Percentiles rank a stretch among this genome's conserved stretches.
These are phyloP conservation scores for Lerema accius DNA, from an alignment of 1,140 invertebrate genomes.

Conservation along the genomic window DNA sequence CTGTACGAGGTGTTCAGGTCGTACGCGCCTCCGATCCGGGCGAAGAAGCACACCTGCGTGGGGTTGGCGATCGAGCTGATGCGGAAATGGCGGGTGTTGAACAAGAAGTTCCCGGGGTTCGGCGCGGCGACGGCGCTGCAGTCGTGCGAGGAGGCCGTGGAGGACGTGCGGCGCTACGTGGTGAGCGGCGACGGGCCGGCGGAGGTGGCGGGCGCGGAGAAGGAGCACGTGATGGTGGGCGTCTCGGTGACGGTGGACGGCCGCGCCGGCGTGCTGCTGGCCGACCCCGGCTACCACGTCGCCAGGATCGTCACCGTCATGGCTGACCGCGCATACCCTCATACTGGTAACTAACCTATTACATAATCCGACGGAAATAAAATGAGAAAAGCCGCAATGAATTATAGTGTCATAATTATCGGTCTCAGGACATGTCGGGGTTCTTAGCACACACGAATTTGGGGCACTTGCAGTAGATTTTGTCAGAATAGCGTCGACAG, in stretches of 20 bases:
- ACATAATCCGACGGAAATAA: too few species aligned
- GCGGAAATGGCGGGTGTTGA: constrained; percentile 72
- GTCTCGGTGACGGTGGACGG: constrained; percentile 88
- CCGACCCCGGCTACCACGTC: constrained; percentile 96
- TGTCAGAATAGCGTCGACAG: too few species aligned
- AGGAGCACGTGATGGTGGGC: constrained; percentile 94
- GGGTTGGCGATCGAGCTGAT: constrained; percentile 92
- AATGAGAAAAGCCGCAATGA: too few species aligned
- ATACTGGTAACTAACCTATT: constrained; percentile 92
- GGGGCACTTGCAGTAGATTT: too few species aligned
- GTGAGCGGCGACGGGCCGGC: constrained; percentile 82
- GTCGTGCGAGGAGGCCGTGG: constrained; percentile 94
- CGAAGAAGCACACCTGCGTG: constrained; percentile 93
- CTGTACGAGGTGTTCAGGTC: too few species aligned
- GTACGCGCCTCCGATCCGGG: constrained; percentile 90
- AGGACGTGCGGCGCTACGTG: constrained; percentile 86
- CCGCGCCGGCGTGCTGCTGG: constrained; percentile 89
- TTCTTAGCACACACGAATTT: too few species aligned
- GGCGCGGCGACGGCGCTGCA: constrained; percentile 87
- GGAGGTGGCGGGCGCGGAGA: constrained; percentile 87
- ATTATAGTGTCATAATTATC: too few species aligned
- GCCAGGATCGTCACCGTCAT: constrained; percentile 93
- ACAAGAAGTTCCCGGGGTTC: constrained; percentile 85
- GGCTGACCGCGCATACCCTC: constrained; percentile 91
- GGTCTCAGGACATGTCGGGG: too few species aligned